Percentiles rank a stretch among this genome's conserved stretches.
These are phyloP conservation scores for Notarius lentiginosus DNA, from an alignment of 2,113 vertebrate genomes.

Conservation along the genomic window DNA sequence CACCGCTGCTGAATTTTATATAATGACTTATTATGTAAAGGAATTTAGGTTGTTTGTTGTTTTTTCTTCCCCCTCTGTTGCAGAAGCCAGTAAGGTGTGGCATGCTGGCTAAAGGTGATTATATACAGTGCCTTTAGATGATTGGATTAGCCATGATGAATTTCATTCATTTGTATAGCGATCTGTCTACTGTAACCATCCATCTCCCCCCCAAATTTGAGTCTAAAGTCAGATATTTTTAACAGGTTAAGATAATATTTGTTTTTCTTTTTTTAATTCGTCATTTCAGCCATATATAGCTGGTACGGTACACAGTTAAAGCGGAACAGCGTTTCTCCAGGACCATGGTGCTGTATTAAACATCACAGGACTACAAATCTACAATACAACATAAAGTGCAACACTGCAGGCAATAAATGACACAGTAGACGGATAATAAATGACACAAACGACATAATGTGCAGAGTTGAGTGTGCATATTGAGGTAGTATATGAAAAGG, in stretches of 20 bases:
- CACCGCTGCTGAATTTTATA: not conserved
- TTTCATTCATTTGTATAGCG: not conserved
- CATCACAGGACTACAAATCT: too few relatives aligned
- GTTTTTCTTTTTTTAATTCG: too few relatives aligned
- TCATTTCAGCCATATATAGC: too few relatives aligned
- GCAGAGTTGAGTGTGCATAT: too few relatives aligned
- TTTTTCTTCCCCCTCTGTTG: slow-evolving; percentile 49
- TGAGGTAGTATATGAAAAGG: too few relatives aligned
- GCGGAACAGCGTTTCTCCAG: too few relatives aligned
- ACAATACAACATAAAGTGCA: too few relatives aligned
- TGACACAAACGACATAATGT: too few relatives aligned
- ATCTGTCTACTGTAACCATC: not conserved
- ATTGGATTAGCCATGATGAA: not conserved
- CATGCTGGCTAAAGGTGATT: slow-evolving; percentile 84
- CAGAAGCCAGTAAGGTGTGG: slow-evolving; percentile 73
- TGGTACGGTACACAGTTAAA: too few relatives aligned
- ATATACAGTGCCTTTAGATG: not conserved
- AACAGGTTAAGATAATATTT: not conserved
- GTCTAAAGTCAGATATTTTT: not conserved
- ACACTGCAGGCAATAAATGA: too few relatives aligned
- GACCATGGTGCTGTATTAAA: too few relatives aligned
- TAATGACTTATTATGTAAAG: not conserved
- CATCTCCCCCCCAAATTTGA: not conserved
- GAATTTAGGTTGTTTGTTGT: not conserved
- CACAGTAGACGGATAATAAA: too few relatives aligned